Percentiles rank a stretch among this genome's conserved stretches.
Evolutionary conservation across 1,140 invertebrate genomes (phyloP).

Genomic region (Gryllus bimaculatus): DNA sequence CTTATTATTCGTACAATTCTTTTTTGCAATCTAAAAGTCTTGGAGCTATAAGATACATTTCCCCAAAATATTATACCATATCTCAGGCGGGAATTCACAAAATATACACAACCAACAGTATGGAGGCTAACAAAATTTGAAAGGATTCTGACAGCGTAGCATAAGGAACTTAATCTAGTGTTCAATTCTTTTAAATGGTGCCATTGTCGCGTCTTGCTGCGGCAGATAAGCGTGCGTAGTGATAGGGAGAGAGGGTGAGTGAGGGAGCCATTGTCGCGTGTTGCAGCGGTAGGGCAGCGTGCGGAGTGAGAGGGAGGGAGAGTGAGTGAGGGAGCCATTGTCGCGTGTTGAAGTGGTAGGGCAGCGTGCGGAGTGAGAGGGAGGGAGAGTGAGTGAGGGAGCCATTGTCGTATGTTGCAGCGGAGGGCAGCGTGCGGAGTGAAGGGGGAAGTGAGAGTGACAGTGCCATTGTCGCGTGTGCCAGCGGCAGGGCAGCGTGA

Average conservation of each 20-base stretch:
- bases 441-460: conserved; percentile 43
- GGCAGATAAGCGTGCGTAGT: not conserved
- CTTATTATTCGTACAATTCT: too few species aligned
- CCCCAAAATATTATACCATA: too few species aligned
- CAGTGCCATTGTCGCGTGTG: not conserved
- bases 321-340: not conserved
- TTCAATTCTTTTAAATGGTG: too few species aligned
- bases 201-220: too few species aligned
- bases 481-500: not conserved
- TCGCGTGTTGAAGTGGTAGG: conserved; percentile 47
- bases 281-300: not conserved
- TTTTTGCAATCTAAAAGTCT: too few species aligned
- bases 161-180: too few species aligned
- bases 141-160: too few species aligned
- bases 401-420: conserved; percentile 37
- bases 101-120: too few species aligned
- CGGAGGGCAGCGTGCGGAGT: conserved; percentile 72
- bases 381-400: not conserved
- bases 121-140: too few species aligned
- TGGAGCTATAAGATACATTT: too few species aligned
- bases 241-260: not conserved
- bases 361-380: conserved; percentile 47
- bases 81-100: too few species aligned
- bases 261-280: too few species aligned
- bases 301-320: not conserved